These are phyloP conservation scores for Bemisia tabaci DNA, from an alignment of 1,140 invertebrate species.

Conservation along the genomic window DNA sequence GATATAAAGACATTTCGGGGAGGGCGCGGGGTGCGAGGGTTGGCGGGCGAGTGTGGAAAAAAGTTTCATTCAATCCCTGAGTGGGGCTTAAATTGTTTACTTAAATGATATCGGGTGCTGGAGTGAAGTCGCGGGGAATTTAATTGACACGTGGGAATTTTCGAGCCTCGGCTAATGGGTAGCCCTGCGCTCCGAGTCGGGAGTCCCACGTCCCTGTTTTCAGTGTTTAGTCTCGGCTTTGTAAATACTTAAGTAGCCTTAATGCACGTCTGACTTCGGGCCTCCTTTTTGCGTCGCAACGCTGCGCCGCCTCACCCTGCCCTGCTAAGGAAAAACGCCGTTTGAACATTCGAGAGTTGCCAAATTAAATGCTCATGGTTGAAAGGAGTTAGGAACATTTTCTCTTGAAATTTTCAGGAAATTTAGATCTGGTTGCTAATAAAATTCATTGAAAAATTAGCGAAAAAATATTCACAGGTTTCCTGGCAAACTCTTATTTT, in stretches of 20 bases:
- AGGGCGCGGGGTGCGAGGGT: background rate
- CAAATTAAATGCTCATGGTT: too few relatives aligned
- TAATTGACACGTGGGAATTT: slow-evolving; percentile 8
- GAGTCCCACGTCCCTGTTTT: background rate
- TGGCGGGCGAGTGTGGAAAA: background rate
- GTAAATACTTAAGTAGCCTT: background rate
- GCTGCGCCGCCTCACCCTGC: too few relatives aligned
- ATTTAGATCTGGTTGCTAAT: too few relatives aligned
- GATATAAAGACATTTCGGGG: background rate
- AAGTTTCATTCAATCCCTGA: slow-evolving; percentile 12
- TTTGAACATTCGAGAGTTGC: too few relatives aligned
- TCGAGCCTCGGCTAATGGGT: background rate
- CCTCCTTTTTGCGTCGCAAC: too few relatives aligned
- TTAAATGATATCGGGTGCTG: slow-evolving; percentile 6
- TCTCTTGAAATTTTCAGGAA: too few relatives aligned
- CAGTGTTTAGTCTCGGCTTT: background rate
- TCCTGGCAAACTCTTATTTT: too few relatives aligned
- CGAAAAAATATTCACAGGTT: too few relatives aligned
- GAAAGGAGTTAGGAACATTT: too few relatives aligned
- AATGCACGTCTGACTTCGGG: too few relatives aligned
- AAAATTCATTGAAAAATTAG: too few relatives aligned
- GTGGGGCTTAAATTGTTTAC: slow-evolving; percentile 17
- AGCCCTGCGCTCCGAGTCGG: background rate
- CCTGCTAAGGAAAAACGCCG: too few relatives aligned
- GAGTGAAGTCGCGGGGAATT: slow-evolving; percentile 1